Evolutionary conservation across 2,797 vertebrate species (phyloP).

Genomic region (Benthosema pterotum): DNA sequence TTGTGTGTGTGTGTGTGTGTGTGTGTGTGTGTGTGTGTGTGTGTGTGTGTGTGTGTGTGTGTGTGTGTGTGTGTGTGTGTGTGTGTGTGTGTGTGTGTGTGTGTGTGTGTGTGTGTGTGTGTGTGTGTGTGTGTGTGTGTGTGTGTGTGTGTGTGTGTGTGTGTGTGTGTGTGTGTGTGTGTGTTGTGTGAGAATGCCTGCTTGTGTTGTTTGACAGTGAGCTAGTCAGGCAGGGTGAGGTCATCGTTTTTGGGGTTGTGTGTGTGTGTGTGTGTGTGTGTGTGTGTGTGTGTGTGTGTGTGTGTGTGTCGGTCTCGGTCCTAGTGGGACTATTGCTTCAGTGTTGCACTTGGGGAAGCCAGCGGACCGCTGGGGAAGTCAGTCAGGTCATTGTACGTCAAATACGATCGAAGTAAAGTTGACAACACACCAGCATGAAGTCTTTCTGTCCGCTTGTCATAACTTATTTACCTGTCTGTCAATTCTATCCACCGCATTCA

Average conservation of each 20-base stretch:
- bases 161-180: constrained; percentile 2
- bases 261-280: constrained; percentile 26
- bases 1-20: constrained; percentile 7
- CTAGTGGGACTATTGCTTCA: no score
- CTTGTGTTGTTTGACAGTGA: constrained; percentile 31
- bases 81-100: constrained; percentile 4
- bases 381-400: no score
- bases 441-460: not conserved
- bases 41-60: constrained; percentile 3
- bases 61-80: constrained; percentile 18
- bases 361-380: no score
- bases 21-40: constrained; percentile 20
- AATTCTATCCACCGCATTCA: not conserved
- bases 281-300: constrained; percentile 13
- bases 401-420: no score
- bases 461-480: not conserved
- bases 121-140: constrained; percentile 14
- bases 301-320: not conserved
- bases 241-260: constrained; percentile 41
- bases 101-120: constrained; percentile 10
- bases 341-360: no score
- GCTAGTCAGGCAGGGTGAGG: constrained; percentile 48
- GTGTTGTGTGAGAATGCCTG: constrained; percentile 22
- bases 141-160: constrained; percentile 6
- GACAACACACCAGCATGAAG: not conserved